Conservation (phyloP, 1,140 invertebrate species). For the Drosophila sechellia region DNA sequence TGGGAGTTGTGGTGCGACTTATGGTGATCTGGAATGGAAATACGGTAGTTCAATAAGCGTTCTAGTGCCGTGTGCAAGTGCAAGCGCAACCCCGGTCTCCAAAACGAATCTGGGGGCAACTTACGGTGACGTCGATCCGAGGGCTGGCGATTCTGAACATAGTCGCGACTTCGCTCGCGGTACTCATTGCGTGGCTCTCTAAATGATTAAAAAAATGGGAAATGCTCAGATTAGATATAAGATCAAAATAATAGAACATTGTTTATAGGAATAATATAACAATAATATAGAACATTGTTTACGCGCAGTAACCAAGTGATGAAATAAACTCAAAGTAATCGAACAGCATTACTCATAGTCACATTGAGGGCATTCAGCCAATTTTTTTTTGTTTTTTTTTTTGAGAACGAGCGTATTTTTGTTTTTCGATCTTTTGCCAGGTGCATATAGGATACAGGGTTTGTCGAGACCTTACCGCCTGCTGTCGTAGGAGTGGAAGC, state of each 20-base stretch:
- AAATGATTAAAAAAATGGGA: slow-evolving; percentile 1
- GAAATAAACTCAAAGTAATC: slow-evolving; percentile 1
- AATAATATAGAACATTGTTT: neutral
- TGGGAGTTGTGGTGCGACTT: slow-evolving; percentile 72
- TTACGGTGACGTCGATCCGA: slow-evolving; percentile 79
- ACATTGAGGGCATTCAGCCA: slow-evolving; percentile 29
- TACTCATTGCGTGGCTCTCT: slow-evolving; percentile 74
- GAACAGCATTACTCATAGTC: slow-evolving; percentile 16
- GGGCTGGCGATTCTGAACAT: slow-evolving; percentile 63
- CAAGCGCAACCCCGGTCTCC: neutral
- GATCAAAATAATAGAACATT: neutral
- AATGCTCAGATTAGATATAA: neutral
- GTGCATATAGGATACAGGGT: neutral
- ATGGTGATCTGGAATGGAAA: slow-evolving; percentile 63
- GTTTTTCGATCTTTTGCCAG: slow-evolving; percentile 1
- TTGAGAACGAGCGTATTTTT: neutral
- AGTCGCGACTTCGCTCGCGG: slow-evolving; percentile 73
- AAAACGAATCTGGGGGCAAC: slow-evolving; percentile 18
- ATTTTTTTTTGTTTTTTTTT: neutral
- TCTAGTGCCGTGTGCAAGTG: slow-evolving; percentile 15
- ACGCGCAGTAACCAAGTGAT: neutral
- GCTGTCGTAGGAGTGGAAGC: slow-evolving; percentile 84
- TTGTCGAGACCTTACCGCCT: slow-evolving; percentile 60
- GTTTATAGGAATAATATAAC: too few relatives aligned
- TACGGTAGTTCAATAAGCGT: neutral